phyloP scores from a whole-genome alignment of 2,113 vertebrate genomes.

The Lates calcarifer region DNA sequence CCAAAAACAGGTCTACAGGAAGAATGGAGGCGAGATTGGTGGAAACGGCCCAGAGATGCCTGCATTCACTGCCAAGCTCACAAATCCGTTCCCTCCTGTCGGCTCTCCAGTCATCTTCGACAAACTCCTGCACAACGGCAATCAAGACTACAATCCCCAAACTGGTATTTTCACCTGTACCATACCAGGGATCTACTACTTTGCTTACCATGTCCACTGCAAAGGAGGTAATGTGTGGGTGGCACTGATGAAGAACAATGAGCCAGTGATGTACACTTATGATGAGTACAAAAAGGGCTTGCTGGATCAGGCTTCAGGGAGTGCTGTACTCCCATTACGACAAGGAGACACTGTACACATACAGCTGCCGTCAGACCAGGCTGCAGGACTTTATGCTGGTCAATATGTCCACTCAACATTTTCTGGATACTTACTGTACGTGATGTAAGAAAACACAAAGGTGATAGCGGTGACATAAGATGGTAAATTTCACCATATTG shows the following conservation, averaged over 20 bases:
- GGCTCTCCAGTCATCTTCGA: conserved; percentile 94
- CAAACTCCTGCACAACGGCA: conserved; percentile 94
- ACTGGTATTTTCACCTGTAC: conserved; percentile 95
- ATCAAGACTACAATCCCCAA: conserved; percentile 96
- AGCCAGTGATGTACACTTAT: conserved; percentile 98
- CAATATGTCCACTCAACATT: conserved; percentile 97
- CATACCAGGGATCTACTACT: conserved; percentile 96
- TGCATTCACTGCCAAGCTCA: conserved; percentile 93
- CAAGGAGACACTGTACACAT: conserved; percentile 92
- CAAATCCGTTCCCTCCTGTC: conserved; percentile 92
- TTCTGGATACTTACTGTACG: conserved; percentile 98
- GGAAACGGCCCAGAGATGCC: conserved; percentile 88
- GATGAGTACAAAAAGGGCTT: conserved; percentile 98
- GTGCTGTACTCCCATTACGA: conserved; percentile 91
- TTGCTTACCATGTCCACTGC: conserved; percentile 96
- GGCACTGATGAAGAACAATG: conserved; percentile 95
- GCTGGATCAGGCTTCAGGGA: conserved; percentile 97
- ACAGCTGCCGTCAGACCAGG: conserved; percentile 97
- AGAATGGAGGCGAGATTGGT: conserved; percentile 76
- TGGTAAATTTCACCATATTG: conserved; percentile 19
- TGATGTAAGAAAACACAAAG: conserved; percentile 86
- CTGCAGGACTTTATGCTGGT: conserved; percentile 95
- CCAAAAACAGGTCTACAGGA: conserved; percentile 86
- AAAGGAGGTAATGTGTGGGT: conserved; percentile 98
- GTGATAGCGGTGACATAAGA: background rate